Evolutionary conservation across 1,140 invertebrate species (phyloP), one percentile per base, ranked within the genome.

Genomic region (Manduca sexta): DNA sequence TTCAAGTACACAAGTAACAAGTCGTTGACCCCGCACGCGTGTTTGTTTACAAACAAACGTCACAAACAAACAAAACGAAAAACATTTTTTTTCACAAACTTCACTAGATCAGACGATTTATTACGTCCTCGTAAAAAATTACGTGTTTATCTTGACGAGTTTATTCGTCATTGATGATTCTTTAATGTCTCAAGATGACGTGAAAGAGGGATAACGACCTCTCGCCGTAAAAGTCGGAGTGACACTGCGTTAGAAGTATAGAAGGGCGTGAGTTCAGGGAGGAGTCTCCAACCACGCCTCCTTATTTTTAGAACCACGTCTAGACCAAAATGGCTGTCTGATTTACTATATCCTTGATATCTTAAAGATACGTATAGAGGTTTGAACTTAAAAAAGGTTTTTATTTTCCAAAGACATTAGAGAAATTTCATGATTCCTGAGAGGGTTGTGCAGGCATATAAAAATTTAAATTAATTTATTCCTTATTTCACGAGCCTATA

Each of bases 41-140:
- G 66, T 75, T 75, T 60, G 54, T 56, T 62, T 72, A 75, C 69
- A 75, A 69, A 62, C 39, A 56, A 61, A 56, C 8, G 8, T 35
- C 34, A 35, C 45, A 44, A 26, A 48, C 44, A 52, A 52, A 57
- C 46, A 50, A 16, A 18, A 31, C 14, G 30, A 49, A 46, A 46
- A 43, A 33, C 15, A 42, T 30, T 29, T 45, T 13, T 29, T 30
- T 15, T 14, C n/a, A 38, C 41, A 33, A 6, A 12, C 15, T 8
- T 10, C 13, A 26, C 12, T 2, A 35, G n/a, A 26, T 26, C 0
- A 14, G 4, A 0, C 34, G 2, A n/a, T 14, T 2, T 6, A 7
- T 6, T 6, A 12, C 12, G n/a, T 3, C 2, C 6, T 13, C 34
- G 34, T 12, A 2, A 2, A 1, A 12, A 12, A 13, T n/a, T 13